Percentiles rank a stretch among this genome's conserved stretches.
Conservation (phyloP, 2,113 vertebrate species). For the Megaceryle maxima region DNA sequence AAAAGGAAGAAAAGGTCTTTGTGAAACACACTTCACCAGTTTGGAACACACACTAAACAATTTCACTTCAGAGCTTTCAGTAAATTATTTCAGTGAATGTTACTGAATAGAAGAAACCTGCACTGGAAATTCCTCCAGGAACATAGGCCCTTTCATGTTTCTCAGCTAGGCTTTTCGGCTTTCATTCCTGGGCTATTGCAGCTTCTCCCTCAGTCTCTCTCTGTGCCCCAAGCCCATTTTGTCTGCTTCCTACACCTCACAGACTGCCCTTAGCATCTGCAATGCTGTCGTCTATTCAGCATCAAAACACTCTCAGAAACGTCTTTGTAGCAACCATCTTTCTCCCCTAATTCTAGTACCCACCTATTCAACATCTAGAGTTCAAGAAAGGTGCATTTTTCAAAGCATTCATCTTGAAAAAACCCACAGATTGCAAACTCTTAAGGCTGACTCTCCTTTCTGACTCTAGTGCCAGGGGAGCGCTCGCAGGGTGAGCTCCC, state of each 20-base stretch:
- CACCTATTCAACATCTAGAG: neutral
- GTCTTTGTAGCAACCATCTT: neutral
- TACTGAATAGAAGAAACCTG: constrained; percentile 50
- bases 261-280: neutral
- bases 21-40: constrained; percentile 42
- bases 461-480: neutral
- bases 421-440: neutral
- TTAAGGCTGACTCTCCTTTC: neutral
- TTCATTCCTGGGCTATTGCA: constrained; percentile 46
- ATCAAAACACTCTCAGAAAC: constrained; percentile 23
- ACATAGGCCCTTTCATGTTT: constrained; percentile 54
- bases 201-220: constrained; percentile 1
- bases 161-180: constrained; percentile 2
- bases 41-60: constrained; percentile 53
- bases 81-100: constrained; percentile 57
- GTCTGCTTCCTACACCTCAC: constrained; percentile 9
- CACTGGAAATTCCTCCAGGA: constrained; percentile 60
- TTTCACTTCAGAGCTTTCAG: constrained; percentile 44
- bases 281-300: neutral
- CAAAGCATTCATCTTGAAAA: constrained; percentile 17
- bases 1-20: constrained; percentile 51
- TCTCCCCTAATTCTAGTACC: neutral
- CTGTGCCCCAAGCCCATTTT: neutral
- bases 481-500: neutral
- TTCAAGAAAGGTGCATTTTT: constrained; percentile 14